Evolutionary conservation across 2,888 invertebrate genomes (phyloP), one percentile per base, ranked within the genome.

Genomic region (Dromius quadrimaculatus): DNA sequence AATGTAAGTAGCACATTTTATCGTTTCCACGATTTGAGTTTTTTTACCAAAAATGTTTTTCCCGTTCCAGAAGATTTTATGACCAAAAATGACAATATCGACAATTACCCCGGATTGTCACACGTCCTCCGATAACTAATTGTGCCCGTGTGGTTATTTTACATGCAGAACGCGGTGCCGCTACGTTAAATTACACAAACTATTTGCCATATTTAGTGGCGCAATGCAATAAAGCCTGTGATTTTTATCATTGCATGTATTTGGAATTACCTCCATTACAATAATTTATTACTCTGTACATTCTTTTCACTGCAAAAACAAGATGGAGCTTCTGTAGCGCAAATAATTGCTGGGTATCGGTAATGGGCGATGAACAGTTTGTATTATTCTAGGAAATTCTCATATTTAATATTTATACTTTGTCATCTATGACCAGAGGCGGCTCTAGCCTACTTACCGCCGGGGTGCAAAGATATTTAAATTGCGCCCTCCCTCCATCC

Each of bases 201-300:
- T 71, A 73, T 73, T 73, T 63, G 70, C 72, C 73, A 70, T 71
- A 73, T 73, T 73, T 73, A 73, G 71, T 19, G 19, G 57, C 45
- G 64, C 50, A 69, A 65, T 43, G 62, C 71, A 64, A 71, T 63
- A 71, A 69, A 59, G 59, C 47, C 71, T 71, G 61, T 68, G 68
- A 72, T 71, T 71, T 71, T 71, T 73, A 63, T 47, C 66, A 59
- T 45, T 8, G 20, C 57, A 32, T 65, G 41, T 32, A 66, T 73
- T 72, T 61, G 43, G 66, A 65, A 71, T 66, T 41, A 65, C 20
- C 65, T 54, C 59, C 70, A 65, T 71, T 71, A 43, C 57, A 62
- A 63, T 64, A 71, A 71, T 71, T 73, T 73, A 73, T 71, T 50
- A 62, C 23, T 28, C 17, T 57, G 34, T 62, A 45, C 61, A 54